These are phyloP conservation scores for Cotesia chilonis DNA, from an alignment of 1,140 invertebrate species.

Conservation along the genomic window DNA sequence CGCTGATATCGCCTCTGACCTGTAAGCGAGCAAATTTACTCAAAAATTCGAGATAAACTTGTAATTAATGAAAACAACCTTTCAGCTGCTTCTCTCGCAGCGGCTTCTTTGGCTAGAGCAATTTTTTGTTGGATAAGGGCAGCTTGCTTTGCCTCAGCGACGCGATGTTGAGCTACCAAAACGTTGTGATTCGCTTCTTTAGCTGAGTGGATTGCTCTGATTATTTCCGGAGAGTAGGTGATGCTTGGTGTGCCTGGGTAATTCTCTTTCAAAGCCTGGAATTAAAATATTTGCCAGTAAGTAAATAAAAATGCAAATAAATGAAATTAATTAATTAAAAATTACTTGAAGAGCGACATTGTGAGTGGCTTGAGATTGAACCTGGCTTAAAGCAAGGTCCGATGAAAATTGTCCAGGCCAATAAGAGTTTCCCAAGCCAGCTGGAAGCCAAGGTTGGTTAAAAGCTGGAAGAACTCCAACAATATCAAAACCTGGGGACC, in stretches of 20 bases:
- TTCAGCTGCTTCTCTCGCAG: conserved; percentile 55
- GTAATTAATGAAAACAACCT: conserved; percentile 45
- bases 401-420: conserved; percentile 49
- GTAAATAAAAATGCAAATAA: background rate
- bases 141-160: conserved; percentile 58
- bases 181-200: conserved; percentile 62
- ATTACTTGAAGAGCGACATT: conserved; percentile 60
- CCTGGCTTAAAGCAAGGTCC: conserved; percentile 56
- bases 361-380: conserved; percentile 59
- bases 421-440: conserved; percentile 35
- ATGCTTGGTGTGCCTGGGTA: conserved; percentile 54
- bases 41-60: background rate
- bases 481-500: conserved; percentile 52
- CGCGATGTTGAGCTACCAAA: conserved; percentile 57
- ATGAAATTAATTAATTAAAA: background rate
- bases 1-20: conserved; percentile 59
- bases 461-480: conserved; percentile 50
- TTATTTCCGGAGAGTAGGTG: conserved; percentile 58
- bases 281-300: conserved; percentile 25
- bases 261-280: conserved; percentile 53
- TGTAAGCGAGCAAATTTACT: conserved; percentile 35
- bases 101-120: conserved; percentile 58
- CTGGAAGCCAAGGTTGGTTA: conserved; percentile 48
- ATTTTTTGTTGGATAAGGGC: conserved; percentile 60
- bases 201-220: conserved; percentile 59